Base-by-base conservation (phyloP, 2,113 vertebrate species). In the Mustela nigripes region DNA sequence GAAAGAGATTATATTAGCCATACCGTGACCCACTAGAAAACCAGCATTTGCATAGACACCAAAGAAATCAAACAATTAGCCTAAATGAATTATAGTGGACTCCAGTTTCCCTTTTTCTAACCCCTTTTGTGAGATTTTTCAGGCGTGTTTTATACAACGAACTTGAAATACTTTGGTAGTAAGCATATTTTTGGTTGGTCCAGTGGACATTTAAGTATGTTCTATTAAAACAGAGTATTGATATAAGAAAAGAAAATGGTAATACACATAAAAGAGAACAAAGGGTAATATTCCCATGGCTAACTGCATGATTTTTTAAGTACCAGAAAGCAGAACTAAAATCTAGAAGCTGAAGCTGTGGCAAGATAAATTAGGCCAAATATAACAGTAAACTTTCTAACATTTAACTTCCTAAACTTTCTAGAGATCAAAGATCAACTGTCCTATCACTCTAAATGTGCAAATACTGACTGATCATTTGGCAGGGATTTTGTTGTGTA, bases 11-110 rank as follows among this genome's bases (percentile, higher is more conserved):
- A 39, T 58, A 22, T 42, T 48, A 91, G n/a, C 78, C 42, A 56
- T 18, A 83, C 11, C 50, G 69, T 80, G 78, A 65, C 14, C 31
- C 36, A 89, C 5, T 19, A 48, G 69, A 89, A 92, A 95, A 89
- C 22, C 24, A 86, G 42, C 60, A 87, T 94, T 83, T 82, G 48
- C 48, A 85, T 89, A 87, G 22, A 86, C 39, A n/a, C 88, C 48
- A 92, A 92, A 21, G 39, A 92, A 80, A 92, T 92, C 53, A 94
- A 91, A 60, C 62, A 62, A 79, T 53, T 71, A 28, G 21, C 91
- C 22, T 56, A 56, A 94, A 67, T 53, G 5, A 94, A 76, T 76
- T 90, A 19, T 16, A 93, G 18, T 8, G 36, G 18, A 73, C 7
- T 88, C 48, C 67, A 60, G n/a, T 53, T 83, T 31, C 62, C 36